Evolutionary conservation across 2,113 vertebrate genomes (phyloP).

Genomic region (Myiozetetes cayanensis): DNA sequence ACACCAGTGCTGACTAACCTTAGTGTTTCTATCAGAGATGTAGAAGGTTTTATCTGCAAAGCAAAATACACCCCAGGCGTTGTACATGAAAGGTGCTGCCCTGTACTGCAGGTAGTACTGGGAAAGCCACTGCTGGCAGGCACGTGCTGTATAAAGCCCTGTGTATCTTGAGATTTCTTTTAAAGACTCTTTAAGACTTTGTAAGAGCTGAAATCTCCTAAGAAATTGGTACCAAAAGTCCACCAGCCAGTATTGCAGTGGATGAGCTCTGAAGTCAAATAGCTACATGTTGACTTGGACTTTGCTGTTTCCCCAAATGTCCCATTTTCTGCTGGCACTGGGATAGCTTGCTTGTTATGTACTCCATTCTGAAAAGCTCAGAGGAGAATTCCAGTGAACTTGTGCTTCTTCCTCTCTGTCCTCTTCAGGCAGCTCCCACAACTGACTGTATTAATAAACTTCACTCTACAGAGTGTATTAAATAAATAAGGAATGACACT

Average conservation of each 20-base stretch:
- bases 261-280: not conserved
- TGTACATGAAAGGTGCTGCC: not conserved
- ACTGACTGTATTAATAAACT: not conserved
- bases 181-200: not conserved
- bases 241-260: not conserved
- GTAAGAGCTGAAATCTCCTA: not conserved
- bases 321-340: not conserved
- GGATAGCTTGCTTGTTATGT: not conserved
- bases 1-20: not conserved
- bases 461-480: not conserved
- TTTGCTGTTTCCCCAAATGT: not conserved
- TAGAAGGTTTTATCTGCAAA: not conserved
- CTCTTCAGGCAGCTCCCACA: not conserved
- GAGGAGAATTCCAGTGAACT: not conserved
- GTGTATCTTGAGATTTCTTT: not conserved
- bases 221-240: not conserved
- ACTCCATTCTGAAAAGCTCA: not conserved
- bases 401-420: not conserved
- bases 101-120: not conserved
- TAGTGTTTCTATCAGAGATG: not conserved
- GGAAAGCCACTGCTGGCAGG: not conserved
- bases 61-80: not conserved
- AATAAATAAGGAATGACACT: not conserved
- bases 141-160: not conserved
- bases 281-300: not conserved